Percentiles rank a stretch among this genome's conserved stretches.
Conservation (phyloP, 2,113 vertebrate genomes). For the Ellobius talpinus region DNA sequence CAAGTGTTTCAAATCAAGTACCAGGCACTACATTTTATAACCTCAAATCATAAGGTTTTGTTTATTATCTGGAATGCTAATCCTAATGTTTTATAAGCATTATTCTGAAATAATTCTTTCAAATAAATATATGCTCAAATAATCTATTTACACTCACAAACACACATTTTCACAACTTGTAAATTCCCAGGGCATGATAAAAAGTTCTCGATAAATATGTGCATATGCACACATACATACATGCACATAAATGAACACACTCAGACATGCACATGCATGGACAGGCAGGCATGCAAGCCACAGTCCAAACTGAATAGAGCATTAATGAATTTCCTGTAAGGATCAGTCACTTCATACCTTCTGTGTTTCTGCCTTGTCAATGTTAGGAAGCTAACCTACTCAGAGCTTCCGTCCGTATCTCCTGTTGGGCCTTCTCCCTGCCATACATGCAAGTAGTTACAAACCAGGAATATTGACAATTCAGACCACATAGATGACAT, state of each 20-base stretch:
- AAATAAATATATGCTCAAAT: background rate
- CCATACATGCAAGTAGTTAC: rapidly evolving
- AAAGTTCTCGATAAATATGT: background rate
- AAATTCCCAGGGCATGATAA: background rate
- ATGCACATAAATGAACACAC: background rate
- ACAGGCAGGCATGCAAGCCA: background rate
- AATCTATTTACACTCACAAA: background rate
- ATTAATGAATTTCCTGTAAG: background rate
- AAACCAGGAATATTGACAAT: background rate
- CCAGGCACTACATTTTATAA: background rate
- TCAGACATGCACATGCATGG: no score
- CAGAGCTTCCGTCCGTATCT: background rate
- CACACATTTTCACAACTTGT: background rate
- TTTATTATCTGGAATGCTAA: background rate
- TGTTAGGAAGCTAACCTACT: background rate
- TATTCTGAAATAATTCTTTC: background rate
- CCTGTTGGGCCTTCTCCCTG: background rate
- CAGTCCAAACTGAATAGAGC: background rate
- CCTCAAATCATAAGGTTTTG: conserved; percentile 2
- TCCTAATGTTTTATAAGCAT: background rate
- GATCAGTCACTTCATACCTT: background rate
- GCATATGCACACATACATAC: background rate
- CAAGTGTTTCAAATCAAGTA: background rate
- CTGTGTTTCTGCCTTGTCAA: background rate
- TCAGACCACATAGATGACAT: background rate